Percentiles rank a stretch among this genome's conserved stretches.
Conservation (phyloP, 2,113 vertebrate species). For the Paradisaea rubra region DNA sequence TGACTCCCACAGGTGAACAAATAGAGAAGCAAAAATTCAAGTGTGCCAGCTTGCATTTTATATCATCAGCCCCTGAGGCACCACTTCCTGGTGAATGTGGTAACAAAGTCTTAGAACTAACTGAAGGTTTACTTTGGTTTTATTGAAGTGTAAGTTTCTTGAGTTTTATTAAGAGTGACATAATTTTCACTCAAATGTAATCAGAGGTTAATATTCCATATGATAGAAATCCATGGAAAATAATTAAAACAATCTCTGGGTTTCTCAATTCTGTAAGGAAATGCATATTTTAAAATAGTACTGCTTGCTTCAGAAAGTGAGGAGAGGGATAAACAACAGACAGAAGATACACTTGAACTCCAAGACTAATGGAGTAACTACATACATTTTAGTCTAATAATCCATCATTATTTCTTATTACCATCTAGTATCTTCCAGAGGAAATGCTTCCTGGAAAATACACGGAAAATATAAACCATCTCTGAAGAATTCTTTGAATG, state of each 20-base stretch:
- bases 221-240: neutral
- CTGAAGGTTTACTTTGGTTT: neutral
- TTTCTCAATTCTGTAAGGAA: neutral
- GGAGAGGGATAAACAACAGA: neutral
- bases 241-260: neutral
- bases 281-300: neutral
- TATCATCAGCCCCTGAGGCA: neutral
- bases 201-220: neutral
- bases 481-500: neutral
- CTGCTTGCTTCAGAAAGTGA: neutral
- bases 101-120: neutral
- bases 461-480: neutral
- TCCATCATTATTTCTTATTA: neutral
- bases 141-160: neutral
- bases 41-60: neutral
- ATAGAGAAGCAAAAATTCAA: neutral
- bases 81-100: neutral
- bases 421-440: neutral
- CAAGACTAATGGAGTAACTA: neutral
- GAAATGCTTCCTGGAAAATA: neutral
- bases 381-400: neutral
- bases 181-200: neutral
- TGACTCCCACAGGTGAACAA: constrained; percentile 25
- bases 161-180: neutral
- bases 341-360: neutral